Conservation (phyloP, 1,140 invertebrate species). For the Sitophilus oryzae region DNA sequence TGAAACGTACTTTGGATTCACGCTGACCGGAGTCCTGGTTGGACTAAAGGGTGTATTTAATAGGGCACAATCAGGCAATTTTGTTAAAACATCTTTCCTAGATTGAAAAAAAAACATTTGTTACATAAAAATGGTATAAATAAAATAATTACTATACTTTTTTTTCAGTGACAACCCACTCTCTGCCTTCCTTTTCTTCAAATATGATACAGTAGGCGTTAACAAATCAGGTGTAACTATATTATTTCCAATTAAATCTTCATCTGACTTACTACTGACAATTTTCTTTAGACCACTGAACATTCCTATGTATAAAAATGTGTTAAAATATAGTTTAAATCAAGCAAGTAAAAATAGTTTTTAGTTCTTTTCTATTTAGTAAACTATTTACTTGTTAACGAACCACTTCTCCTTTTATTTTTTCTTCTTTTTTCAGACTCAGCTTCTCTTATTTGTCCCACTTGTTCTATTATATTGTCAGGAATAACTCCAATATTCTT, state of each 20-base stretch:
- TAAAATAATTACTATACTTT: too few relatives aligned
- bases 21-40: slow-evolving; percentile 31
- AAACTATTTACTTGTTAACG: slow-evolving; percentile 61
- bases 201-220: slow-evolving; percentile 49
- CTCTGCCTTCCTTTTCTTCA: slow-evolving; percentile 57
- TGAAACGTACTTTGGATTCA: slow-evolving; percentile 37
- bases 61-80: slow-evolving; percentile 34
- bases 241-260: slow-evolving; percentile 44
- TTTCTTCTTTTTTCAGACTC: slow-evolving; percentile 50
- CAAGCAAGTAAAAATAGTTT: slow-evolving; percentile 4
- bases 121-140: too few relatives aligned
- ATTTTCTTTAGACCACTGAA: slow-evolving; percentile 72
- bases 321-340: too few relatives aligned
- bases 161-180: slow-evolving; percentile 27
- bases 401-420: slow-evolving; percentile 73
- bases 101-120: too few relatives aligned
- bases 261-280: slow-evolving; percentile 52
- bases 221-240: slow-evolving; percentile 37
- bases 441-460: slow-evolving; percentile 33
- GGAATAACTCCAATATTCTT: slow-evolving; percentile 66
- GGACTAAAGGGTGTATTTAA: slow-evolving; percentile 38
- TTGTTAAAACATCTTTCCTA: slow-evolving; percentile 34
- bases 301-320: too few relatives aligned
- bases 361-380: neutral
- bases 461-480: slow-evolving; percentile 48